phyloP scores from a whole-genome alignment of 1,140 invertebrate species.

The Brachionus asplanchnoidis region DNA sequence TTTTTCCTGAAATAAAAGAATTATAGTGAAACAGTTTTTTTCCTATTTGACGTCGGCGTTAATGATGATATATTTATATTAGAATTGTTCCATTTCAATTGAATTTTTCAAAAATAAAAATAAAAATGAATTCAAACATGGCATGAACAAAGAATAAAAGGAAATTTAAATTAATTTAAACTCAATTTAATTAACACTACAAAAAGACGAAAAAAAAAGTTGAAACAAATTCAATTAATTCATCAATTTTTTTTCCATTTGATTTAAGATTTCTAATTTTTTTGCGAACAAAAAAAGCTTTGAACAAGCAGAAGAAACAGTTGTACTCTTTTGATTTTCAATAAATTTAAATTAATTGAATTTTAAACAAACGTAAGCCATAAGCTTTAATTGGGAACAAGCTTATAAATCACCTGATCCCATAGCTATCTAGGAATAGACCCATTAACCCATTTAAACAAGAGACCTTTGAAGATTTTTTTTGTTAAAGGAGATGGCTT shows the following conservation, averaged over 20 bases:
- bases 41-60: constrained; percentile 22
- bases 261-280: constrained; percentile 15
- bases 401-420: background rate
- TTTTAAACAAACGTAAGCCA: background rate
- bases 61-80: constrained; percentile 38
- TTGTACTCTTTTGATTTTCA: background rate
- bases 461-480: background rate
- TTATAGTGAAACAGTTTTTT: constrained; percentile 9
- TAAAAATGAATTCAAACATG: background rate
- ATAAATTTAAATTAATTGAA: background rate
- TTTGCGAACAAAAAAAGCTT: background rate
- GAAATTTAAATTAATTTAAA: constrained; percentile 38
- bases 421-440: background rate
- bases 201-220: background rate
- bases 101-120: background rate
- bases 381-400: background rate
- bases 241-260: constrained; percentile 32
- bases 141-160: background rate
- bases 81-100: constrained; percentile 11
- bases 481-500: background rate
- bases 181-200: constrained; percentile 34
- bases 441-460: background rate
- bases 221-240: constrained; percentile 35
- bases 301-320: background rate
- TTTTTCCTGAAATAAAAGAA: constrained; percentile 23